Conservation (phyloP, 1,140 invertebrate species). For the Ceratosolen fusciceps region DNA sequence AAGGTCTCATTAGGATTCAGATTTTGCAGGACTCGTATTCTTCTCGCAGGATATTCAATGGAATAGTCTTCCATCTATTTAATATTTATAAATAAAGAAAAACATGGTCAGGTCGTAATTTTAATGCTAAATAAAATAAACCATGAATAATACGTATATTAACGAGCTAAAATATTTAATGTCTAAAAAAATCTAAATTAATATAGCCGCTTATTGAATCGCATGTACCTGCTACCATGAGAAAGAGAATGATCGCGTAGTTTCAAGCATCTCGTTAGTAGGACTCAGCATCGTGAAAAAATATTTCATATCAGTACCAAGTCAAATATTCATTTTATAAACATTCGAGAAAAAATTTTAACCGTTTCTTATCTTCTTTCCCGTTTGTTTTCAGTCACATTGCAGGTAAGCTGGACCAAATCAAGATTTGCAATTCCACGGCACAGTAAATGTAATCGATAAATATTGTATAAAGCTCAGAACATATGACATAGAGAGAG, state of each 20-base stretch:
- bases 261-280: conserved; percentile 31
- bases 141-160: not conserved
- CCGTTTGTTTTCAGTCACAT: not conserved
- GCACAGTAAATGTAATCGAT: conserved; percentile 40
- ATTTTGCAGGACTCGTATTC: not conserved
- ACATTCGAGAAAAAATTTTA: conserved; percentile 20
- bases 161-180: not conserved
- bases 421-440: conserved; percentile 42
- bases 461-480: conserved; percentile 34
- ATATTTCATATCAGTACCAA: conserved; percentile 7
- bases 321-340: conserved; percentile 38
- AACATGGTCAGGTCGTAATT: not conserved
- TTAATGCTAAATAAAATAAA: not conserved
- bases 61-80: not conserved
- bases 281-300: conserved; percentile 26
- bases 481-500: not conserved
- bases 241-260: not conserved
- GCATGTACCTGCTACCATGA: not conserved
- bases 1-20: conserved; percentile 18
- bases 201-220: conserved; percentile 4
- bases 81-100: not conserved
- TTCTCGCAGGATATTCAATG: not conserved
- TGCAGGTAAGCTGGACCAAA: conserved; percentile 31
- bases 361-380: not conserved
- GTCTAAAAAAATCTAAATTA: not conserved